Percentiles rank a stretch among this genome's conserved stretches.
These are phyloP conservation scores for Battus philenor DNA, from an alignment of 1,140 invertebrate species.

Conservation along the genomic window DNA sequence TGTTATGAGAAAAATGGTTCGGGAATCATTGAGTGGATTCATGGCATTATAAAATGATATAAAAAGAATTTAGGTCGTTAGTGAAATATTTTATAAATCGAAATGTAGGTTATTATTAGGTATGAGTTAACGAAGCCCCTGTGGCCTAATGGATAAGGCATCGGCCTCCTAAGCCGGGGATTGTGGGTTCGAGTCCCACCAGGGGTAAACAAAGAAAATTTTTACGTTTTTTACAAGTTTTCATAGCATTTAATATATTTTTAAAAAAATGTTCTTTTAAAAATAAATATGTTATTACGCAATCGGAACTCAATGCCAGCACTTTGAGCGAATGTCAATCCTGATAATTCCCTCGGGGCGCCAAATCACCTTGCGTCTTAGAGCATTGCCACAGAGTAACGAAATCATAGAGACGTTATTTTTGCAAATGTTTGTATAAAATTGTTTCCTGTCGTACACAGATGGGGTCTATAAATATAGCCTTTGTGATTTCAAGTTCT, in stretches of 20 bases:
- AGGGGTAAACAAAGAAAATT: slow-evolving; percentile 11
- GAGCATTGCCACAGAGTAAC: slow-evolving; percentile 17
- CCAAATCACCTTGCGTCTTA: slow-evolving; percentile 22
- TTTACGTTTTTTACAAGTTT: too few relatives aligned
- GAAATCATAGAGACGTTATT: neutral
- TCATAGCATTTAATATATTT: neutral
- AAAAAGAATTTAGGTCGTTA: too few relatives aligned
- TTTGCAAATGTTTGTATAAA: neutral
- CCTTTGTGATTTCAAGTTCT: too few relatives aligned
- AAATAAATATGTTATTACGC: neutral
- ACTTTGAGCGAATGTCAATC: slow-evolving; percentile 21
- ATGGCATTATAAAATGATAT: too few relatives aligned
- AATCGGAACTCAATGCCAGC: slow-evolving; percentile 7
- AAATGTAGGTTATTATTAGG: too few relatives aligned
- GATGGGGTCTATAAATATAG: too few relatives aligned
- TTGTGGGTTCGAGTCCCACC: slow-evolving; percentile 14
- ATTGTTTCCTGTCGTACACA: neutral
- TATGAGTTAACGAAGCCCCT: slow-evolving; percentile 2
- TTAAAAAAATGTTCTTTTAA: neutral
- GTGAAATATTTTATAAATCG: too few relatives aligned
- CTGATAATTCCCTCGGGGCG: slow-evolving; percentile 14
- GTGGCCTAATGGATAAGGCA: slow-evolving; percentile 16
- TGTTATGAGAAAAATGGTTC: too few relatives aligned
- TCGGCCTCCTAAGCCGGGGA: slow-evolving; percentile 12
- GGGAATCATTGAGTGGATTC: too few relatives aligned